These are phyloP conservation scores for Tetragonula clypearis DNA, from an alignment of 1,140 invertebrate species.

Conservation along the genomic window DNA sequence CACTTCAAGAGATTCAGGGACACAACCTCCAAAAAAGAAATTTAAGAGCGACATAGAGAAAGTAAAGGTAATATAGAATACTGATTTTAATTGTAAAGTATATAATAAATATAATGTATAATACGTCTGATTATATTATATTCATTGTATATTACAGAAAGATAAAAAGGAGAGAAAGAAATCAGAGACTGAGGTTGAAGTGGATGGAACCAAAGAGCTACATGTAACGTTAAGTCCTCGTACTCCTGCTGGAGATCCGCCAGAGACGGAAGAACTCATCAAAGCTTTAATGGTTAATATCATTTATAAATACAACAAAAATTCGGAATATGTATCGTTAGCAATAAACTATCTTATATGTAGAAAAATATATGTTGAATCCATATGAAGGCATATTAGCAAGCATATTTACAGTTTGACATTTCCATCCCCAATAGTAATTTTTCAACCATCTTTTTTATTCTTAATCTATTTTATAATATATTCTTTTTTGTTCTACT, in stretches of 20 bases:
- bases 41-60: slow-evolving; percentile 77
- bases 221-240: slow-evolving; percentile 89
- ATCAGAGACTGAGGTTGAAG: slow-evolving; percentile 84
- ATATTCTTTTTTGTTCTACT: background rate
- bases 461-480: slow-evolving; percentile 10
- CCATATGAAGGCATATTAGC: slow-evolving; percentile 59
- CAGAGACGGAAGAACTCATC: slow-evolving; percentile 94
- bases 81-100: background rate
- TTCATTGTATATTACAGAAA: slow-evolving; percentile 62
- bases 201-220: slow-evolving; percentile 88
- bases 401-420: slow-evolving; percentile 55
- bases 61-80: slow-evolving; percentile 59
- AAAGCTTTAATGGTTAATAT: slow-evolving; percentile 86
- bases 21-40: slow-evolving; percentile 80
- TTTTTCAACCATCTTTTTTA: slow-evolving; percentile 36
- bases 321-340: slow-evolving; percentile 70
- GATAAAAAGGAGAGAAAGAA: slow-evolving; percentile 81
- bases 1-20: slow-evolving; percentile 77
- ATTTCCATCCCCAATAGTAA: slow-evolving; percentile 43
- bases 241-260: slow-evolving; percentile 91
- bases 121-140: background rate
- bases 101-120: background rate
- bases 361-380: slow-evolving; percentile 67
- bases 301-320: slow-evolving; percentile 66
- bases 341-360: slow-evolving; percentile 75